A percentile compares a stretch with the other conserved stretches of the same genome.
phyloP scores from a whole-genome alignment of 2,888 invertebrate genomes.

The Patella ulyssiponensis region DNA sequence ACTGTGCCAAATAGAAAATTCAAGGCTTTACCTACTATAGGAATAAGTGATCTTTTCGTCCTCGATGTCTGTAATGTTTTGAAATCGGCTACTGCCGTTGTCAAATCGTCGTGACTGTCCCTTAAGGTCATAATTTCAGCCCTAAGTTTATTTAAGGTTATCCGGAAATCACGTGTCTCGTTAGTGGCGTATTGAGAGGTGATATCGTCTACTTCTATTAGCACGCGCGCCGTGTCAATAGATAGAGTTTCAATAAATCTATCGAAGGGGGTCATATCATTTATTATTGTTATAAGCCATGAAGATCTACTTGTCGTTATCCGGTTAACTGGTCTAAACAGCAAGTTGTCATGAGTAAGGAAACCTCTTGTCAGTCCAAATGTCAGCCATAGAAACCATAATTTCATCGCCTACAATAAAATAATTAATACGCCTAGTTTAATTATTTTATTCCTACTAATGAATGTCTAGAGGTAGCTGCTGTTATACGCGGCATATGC shows the following conservation, averaged over 20 bases:
- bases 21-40: background rate
- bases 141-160: background rate
- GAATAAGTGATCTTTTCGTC: conserved; percentile 1
- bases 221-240: background rate
- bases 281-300: background rate
- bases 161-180: background rate
- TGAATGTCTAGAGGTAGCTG: too few species aligned
- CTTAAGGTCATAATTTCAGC: conserved; percentile 10
- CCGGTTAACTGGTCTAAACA: background rate
- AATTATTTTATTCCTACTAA: too few species aligned
- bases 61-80: conserved; percentile 2
- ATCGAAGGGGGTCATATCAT: background rate
- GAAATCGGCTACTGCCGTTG: background rate
- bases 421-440: too few species aligned
- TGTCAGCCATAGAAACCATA: too few species aligned
- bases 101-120: background rate
- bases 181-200: background rate
- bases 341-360: background rate
- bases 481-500: too few species aligned
- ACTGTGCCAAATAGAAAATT: too few species aligned
- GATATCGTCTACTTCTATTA: background rate
- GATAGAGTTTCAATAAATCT: background rate
- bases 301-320: background rate
- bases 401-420: too few species aligned
- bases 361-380: too few species aligned